phyloP scores from a whole-genome alignment of 1,140 invertebrate genomes.

The Caenorhabditis brenneri region DNA sequence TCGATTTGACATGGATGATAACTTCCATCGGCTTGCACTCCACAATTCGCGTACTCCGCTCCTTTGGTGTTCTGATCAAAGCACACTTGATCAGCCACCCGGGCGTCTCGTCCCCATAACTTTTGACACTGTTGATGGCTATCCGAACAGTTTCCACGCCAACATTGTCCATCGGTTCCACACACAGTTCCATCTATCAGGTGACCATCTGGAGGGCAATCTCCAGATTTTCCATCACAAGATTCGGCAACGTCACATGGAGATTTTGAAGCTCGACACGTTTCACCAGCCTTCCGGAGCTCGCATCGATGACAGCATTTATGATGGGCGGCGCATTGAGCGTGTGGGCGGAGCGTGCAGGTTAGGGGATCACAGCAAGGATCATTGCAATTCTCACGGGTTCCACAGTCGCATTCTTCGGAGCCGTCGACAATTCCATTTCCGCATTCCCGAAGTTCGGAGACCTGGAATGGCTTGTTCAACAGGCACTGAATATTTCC shows the following conservation, averaged over 20 bases:
- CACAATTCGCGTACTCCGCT: constrained; percentile 69
- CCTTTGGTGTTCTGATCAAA: constrained; percentile 67
- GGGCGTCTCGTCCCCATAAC: constrained; percentile 65
- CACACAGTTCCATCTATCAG: constrained; percentile 68
- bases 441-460: constrained; percentile 66
- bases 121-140: constrained; percentile 64
- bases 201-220: constrained; percentile 68
- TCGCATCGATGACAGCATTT: constrained; percentile 69
- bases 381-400: constrained; percentile 66
- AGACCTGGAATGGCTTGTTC: constrained; percentile 62
- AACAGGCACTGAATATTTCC: constrained; percentile 68
- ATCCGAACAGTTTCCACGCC: constrained; percentile 69
- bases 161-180: constrained; percentile 69
- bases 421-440: constrained; percentile 68
- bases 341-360: constrained; percentile 67
- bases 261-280: constrained; percentile 59
- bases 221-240: constrained; percentile 68
- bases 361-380: constrained; percentile 70
- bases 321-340: constrained; percentile 69
- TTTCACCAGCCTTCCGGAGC: constrained; percentile 58
- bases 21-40: constrained; percentile 57
- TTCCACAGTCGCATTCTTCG: constrained; percentile 70
- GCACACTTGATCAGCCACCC: constrained; percentile 61
- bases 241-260: constrained; percentile 64
- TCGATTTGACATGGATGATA: constrained; percentile 59